Evolutionary conservation across 2,113 vertebrate genomes (phyloP).

Genomic region (Calonectris borealis): DNA sequence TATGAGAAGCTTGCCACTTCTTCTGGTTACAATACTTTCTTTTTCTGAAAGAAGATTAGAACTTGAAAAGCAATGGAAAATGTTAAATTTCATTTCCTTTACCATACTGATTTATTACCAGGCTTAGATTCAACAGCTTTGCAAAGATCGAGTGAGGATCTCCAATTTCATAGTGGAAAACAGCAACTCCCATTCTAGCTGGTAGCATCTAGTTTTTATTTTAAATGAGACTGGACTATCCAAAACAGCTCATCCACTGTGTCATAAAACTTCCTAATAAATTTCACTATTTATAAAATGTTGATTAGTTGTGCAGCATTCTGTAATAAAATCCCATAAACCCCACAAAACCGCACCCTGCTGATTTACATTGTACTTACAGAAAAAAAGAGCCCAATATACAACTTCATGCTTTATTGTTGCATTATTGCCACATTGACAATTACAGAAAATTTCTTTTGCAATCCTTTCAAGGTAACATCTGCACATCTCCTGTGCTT

Average conservation of each 20-base stretch:
- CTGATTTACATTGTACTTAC: not conserved
- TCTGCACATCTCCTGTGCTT: not conserved
- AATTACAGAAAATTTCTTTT: slow-evolving; percentile 3
- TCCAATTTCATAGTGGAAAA: not conserved
- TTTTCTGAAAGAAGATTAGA: not conserved
- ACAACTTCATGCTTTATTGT: slow-evolving; percentile 41
- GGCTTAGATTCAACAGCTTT: not conserved
- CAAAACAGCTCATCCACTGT: not conserved
- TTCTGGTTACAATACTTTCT: not conserved
- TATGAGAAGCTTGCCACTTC: not conserved
- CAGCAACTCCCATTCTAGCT: not conserved
- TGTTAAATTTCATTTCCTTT: not conserved
- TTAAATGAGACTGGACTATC: not conserved
- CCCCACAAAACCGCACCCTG: not conserved
- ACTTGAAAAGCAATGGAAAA: not conserved
- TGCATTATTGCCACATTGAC: not conserved
- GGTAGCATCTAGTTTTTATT: not conserved
- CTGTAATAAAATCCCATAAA: slow-evolving; percentile 23
- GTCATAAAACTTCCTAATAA: slow-evolving; percentile 14
- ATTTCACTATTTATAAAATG: slow-evolving; percentile 5
- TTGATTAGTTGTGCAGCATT: not conserved
- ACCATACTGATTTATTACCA: not conserved
- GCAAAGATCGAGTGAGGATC: accelerated
- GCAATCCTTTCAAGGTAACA: not conserved
- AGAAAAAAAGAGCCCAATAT: not conserved